Evolutionary conservation across 2,113 vertebrate genomes (phyloP).

Genomic region (Dipodomys ordii): DNA sequence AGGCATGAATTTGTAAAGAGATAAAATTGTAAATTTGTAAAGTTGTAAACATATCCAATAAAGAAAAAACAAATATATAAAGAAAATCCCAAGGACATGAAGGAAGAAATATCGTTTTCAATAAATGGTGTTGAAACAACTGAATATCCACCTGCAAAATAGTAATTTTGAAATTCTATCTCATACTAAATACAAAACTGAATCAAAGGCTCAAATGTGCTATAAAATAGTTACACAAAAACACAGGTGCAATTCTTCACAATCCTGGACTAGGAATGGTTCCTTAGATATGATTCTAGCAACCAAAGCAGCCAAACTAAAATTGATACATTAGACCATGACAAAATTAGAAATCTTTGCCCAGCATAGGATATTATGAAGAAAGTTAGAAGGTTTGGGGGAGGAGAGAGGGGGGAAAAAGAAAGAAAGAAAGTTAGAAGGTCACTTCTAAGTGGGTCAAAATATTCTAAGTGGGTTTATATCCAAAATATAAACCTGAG

Average conservation of each 20-base stretch:
- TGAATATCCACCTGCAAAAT: conserved; percentile 6
- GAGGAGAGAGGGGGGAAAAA: no score
- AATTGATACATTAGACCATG: background rate
- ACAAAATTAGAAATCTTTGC: background rate
- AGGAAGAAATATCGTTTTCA: background rate
- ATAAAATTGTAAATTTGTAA: background rate
- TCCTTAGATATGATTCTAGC: no score
- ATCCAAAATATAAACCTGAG: background rate
- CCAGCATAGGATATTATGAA: background rate
- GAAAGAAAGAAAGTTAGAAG: no score
- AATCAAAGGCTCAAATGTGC: background rate
- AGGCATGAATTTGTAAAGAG: no score
- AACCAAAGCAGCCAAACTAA: background rate
- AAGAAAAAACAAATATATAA: background rate
- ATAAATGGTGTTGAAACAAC: background rate
- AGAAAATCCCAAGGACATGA: background rate
- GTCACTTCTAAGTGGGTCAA: no score
- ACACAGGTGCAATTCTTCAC: background rate
- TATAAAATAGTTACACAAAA: background rate
- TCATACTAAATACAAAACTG: conserved; percentile 1
- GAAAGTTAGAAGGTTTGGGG: background rate
- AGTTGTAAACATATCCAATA: background rate
- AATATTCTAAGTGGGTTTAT: no score
- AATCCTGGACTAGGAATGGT: background rate
- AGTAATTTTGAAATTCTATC: background rate